A percentile compares a stretch with the other conserved stretches of the same genome.
These are phyloP conservation scores for Junonia oenone DNA, from an alignment of 2,888 invertebrate genomes.

Conservation along the genomic window DNA sequence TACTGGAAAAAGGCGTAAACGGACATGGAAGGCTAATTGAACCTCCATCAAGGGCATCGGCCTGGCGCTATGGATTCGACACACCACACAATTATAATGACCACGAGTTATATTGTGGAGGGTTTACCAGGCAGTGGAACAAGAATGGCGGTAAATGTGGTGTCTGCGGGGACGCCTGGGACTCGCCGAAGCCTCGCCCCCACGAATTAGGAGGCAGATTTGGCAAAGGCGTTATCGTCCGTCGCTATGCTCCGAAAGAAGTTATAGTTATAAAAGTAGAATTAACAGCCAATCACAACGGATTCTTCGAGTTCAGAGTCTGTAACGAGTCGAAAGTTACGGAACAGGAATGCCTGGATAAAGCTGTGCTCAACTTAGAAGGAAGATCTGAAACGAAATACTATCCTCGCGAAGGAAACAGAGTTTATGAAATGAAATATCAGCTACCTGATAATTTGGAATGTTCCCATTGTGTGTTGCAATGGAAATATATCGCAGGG, in stretches of 20 bases:
- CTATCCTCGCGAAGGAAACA: slow-evolving; percentile 88
- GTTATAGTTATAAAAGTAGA: slow-evolving; percentile 87
- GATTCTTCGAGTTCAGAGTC: slow-evolving; percentile 91
- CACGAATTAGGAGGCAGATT: slow-evolving; percentile 92
- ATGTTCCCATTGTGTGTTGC: slow-evolving; percentile 90
- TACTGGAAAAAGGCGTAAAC: slow-evolving; percentile 53
- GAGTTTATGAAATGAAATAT: slow-evolving; percentile 87
- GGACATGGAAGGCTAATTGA: slow-evolving; percentile 89
- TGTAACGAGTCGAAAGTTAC: slow-evolving; percentile 86
- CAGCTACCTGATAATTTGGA: slow-evolving; percentile 81
- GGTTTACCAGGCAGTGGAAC: slow-evolving; percentile 90
- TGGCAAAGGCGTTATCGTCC: slow-evolving; percentile 89
- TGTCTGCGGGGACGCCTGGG: slow-evolving; percentile 92
- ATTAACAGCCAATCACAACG: slow-evolving; percentile 92
- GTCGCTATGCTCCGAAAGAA: slow-evolving; percentile 85
- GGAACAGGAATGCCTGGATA: slow-evolving; percentile 88
- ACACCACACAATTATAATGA: slow-evolving; percentile 94
- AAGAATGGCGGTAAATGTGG: slow-evolving; percentile 91
- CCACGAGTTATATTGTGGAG: slow-evolving; percentile 92
- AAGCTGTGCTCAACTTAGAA: slow-evolving; percentile 81
- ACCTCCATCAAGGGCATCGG: slow-evolving; percentile 91
- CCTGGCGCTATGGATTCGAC: slow-evolving; percentile 93
- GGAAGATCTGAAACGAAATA: slow-evolving; percentile 78
- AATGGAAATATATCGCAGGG: slow-evolving; percentile 93
- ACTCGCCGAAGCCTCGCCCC: slow-evolving; percentile 83